phyloP scores from a whole-genome alignment of 2,113 vertebrate genomes.

The Callaeas wilsoni region DNA sequence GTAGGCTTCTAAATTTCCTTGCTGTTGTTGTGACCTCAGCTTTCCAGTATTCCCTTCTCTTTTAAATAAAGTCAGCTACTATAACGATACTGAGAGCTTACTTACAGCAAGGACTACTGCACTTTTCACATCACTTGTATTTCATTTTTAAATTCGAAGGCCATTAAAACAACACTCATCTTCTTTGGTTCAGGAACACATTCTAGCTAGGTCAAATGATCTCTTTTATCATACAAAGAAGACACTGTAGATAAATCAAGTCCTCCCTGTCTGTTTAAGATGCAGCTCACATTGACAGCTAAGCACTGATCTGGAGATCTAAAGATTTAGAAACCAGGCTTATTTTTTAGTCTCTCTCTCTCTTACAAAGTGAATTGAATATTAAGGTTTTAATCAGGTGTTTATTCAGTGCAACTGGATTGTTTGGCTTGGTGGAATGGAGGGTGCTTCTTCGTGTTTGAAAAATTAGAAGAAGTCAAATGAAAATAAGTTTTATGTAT shows the following conservation, averaged over 20 bases:
- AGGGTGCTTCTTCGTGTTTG: neutral
- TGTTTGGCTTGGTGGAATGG: neutral
- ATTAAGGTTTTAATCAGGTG: constrained; percentile 9
- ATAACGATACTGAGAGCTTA: neutral
- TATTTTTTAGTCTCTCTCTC: neutral
- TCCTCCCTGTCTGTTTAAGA: constrained; percentile 5
- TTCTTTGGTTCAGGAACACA: neutral
- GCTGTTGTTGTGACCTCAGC: neutral
- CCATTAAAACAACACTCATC: constrained; percentile 19
- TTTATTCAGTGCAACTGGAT: neutral
- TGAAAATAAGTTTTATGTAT: neutral
- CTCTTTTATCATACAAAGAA: constrained; percentile 34
- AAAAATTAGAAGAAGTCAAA: neutral
- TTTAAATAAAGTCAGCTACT: neutral
- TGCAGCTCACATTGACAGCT: constrained; percentile 40
- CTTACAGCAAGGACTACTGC: neutral
- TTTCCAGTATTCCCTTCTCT: neutral
- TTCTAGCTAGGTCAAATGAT: constrained; percentile 30
- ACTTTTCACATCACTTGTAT: neutral
- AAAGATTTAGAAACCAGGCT: neutral
- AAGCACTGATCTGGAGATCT: constrained; percentile 16
- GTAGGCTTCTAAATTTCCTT: neutral
- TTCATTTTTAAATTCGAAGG: neutral
- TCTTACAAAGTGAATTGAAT: constrained; percentile 27
- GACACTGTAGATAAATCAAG: constrained; percentile 21